Base-by-base conservation (phyloP, 2,888 invertebrate genomes). In the Teinopalpus imperialis region DNA sequence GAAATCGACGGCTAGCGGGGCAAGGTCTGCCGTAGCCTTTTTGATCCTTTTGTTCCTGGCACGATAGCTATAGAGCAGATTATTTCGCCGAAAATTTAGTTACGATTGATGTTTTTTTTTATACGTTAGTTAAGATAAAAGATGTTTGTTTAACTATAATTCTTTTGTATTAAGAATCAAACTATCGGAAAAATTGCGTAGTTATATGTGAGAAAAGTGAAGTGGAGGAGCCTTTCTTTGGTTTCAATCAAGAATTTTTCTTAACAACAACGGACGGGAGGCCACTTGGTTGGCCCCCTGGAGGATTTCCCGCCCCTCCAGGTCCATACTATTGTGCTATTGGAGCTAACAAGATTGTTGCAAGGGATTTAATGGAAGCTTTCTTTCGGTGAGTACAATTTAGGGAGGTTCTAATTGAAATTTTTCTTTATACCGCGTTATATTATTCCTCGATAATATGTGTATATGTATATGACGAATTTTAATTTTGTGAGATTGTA, bases 261-360 rank as follows among this genome's bases (percentile, higher is more conserved):
- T 51, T 87, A 36, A 81, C 69, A 2, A 76, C 81, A 0, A 69
- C 79, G 0, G 89, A 87, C 35, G 82, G 89, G 0, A 87, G 92
- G 31, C 94, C 94, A 0, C 90, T 93, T 35, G 94, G 94, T 8
- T 95, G 94, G 94, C 94, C 94, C 0, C 80, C 90, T 6, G 91
- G 92, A 14, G 92, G 92, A 0, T 93, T 90, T 61, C 94, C 94
- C 0, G 92, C 91, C 0, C 93, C 93, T 0, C 92, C 92, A 18
- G 94, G 95, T 1, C 94, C 94, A 0, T 96, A 96, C 76, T 97
- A 96, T 73, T 96, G 96, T 67, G 95, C 94, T 23, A 94, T 94
- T 0, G 96, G 96, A 3, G 93, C 94, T 0, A 91, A 93, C 63
- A 93, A 91, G 57, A 94, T 94, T 3, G 94, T 92, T 55, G 96